Evolutionary conservation across 1,140 invertebrate genomes (phyloP).

Genomic region (Sycophaga agraensis): DNA sequence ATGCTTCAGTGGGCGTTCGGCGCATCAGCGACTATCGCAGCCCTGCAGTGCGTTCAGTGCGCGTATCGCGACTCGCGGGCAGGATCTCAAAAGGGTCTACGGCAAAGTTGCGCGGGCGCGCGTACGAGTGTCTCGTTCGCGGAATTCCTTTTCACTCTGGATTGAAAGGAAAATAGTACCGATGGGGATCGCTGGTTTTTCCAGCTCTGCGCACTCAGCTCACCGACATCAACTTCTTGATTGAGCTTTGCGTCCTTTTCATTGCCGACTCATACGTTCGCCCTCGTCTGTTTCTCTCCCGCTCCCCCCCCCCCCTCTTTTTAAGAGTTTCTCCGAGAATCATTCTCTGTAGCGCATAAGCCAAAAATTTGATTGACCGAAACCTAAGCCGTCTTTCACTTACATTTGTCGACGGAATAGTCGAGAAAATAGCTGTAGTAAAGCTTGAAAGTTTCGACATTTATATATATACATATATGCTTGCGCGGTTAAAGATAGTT

Average conservation of each 20-base stretch:
- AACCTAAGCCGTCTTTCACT: too few species aligned
- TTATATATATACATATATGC: too few species aligned
- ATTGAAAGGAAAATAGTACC: slow-evolving; percentile 10
- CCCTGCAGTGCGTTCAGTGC: not conserved
- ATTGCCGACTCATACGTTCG: not conserved
- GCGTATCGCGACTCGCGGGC: not conserved
- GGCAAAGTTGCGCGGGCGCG: slow-evolving; percentile 1
- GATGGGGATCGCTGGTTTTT: slow-evolving; percentile 9
- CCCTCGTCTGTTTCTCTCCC: not conserved
- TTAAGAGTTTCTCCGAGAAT: too few species aligned
- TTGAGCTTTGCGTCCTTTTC: not conserved
- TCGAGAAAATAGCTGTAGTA: too few species aligned
- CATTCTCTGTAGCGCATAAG: too few species aligned
- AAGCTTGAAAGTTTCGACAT: too few species aligned
- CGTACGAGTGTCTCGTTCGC: slow-evolving; percentile 2
- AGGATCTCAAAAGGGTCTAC: not conserved
- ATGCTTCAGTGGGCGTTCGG: too few species aligned
- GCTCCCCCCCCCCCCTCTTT: not conserved
- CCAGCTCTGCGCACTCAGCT: slow-evolving; percentile 6
- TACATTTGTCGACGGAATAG: too few species aligned
- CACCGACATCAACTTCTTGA: not conserved
- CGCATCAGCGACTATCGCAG: too few species aligned
- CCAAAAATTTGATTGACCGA: too few species aligned
- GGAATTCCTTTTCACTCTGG: slow-evolving; percentile 5
- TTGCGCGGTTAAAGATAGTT: too few species aligned